phyloP scores from a whole-genome alignment of 2,797 vertebrate genomes.

The Luscinia luscinia region DNA sequence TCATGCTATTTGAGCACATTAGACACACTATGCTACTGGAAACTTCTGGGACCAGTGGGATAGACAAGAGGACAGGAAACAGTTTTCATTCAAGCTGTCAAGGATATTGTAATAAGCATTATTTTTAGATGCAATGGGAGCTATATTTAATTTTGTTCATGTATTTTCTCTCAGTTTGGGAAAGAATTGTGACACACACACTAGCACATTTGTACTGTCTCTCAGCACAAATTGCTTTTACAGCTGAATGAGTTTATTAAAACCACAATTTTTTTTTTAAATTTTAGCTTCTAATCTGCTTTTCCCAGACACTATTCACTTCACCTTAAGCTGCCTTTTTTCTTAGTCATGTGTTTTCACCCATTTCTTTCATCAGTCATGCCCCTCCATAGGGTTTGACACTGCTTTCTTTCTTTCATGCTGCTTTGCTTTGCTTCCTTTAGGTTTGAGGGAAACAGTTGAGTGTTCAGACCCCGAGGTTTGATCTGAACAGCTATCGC shows the following conservation, averaged over 20 bases:
- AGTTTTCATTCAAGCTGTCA: background rate
- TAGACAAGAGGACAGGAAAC: background rate
- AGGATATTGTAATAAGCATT: background rate
- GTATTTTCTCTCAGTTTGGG: background rate
- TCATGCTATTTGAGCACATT: background rate
- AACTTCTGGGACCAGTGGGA: background rate
- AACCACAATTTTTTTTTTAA: background rate
- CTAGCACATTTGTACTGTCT: background rate
- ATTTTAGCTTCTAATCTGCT: background rate
- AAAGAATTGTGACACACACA: background rate
- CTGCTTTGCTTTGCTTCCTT: background rate
- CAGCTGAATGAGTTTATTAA: background rate
- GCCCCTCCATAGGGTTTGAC: background rate
- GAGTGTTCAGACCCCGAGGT: background rate
- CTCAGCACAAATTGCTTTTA: background rate
- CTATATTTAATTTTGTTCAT: background rate
- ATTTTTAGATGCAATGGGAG: background rate
- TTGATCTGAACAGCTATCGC: background rate
- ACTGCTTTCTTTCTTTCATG: background rate
- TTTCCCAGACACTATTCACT: background rate
- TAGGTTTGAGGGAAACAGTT: background rate
- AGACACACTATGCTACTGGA: rapidly evolving
- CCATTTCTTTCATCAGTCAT: background rate
- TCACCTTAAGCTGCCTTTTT: background rate
- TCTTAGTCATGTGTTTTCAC: background rate